Evolutionary conservation across 2,113 vertebrate genomes (phyloP), one percentile per base, ranked within the genome.

Genomic region (Ageneiosus marmoratus): DNA sequence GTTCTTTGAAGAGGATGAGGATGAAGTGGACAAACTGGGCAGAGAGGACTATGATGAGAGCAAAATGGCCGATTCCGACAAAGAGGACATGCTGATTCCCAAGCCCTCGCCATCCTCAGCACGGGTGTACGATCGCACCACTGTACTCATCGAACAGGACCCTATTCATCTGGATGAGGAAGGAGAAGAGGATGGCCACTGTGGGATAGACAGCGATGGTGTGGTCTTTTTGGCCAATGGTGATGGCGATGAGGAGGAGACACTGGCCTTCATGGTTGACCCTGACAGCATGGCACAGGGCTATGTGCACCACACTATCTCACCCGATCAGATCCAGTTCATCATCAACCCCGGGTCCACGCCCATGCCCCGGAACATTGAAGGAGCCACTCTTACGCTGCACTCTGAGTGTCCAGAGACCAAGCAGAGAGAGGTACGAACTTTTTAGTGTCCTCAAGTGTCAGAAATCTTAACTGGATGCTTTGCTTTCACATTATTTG

Each of bases 341-440:
- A 99, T 96, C 1, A 99, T 99, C 89, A 98, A 99, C 93, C 98
- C 98, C 65, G 98, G 98, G 18, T 98, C 97, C 16, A 99, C 97
- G 0, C 97, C 96, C 16, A 99, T 99, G 98, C 98, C 98, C 1
- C 95, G 98, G 67, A 99, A 99, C 89, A 99, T 99, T 0, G 98
- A 99, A 89, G 98, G 98, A 77, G 98, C 98, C 24, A 99, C 98
- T 0, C 96, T 99, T 76, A 99, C 98, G 9, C 88, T 99, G 78
- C 98, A 99, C 86, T 99, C 98, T 0, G 97, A 99, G 92, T 99
- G 98, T 88, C 98, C 98, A 4, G 96, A 99, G 91, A 99, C 98
- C 9, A 99, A 97, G 89, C 94, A 95, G 20, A 96, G 97, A 92
- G 97, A 99, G 94, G 98, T 98, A 93, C 82, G 88, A 34, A 18